These are phyloP conservation scores for Ranitomeya imitator DNA, from an alignment of 2,113 vertebrate species.

Conservation along the genomic window DNA sequence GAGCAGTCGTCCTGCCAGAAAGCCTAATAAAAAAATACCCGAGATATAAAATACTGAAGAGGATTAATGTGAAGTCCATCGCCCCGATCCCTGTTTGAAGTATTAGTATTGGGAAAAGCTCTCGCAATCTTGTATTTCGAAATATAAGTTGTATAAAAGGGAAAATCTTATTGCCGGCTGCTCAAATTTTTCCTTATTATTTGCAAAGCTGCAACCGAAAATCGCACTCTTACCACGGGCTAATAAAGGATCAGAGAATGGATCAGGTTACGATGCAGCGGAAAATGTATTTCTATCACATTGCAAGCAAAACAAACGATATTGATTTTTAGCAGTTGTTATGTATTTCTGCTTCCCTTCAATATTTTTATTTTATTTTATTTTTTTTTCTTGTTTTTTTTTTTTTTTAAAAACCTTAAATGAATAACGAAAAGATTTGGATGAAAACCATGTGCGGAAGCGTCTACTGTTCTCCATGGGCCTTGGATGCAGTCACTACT, in stretches of 20 bases:
- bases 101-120: neutral
- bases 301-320: conserved; percentile 41
- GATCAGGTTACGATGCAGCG: conserved; percentile 20
- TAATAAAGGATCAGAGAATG: conserved; percentile 43
- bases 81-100: conserved; percentile 8
- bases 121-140: neutral
- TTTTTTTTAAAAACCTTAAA: neutral
- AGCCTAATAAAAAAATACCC: conserved; percentile 3
- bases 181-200: conserved; percentile 35
- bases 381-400: neutral
- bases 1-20: neutral
- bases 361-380: neutral
- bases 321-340: conserved; percentile 48
- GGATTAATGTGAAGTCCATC: conserved; percentile 6
- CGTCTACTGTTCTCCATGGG: neutral
- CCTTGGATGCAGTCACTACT: neutral
- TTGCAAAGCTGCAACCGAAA: conserved; percentile 33
- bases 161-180: conserved; percentile 14
- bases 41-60: conserved; percentile 17
- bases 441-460: neutral
- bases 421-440: conserved; percentile 12
- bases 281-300: conserved; percentile 43
- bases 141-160: neutral
- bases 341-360: conserved; percentile 16
- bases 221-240: neutral